Percentiles rank a stretch among this genome's conserved stretches.
These are phyloP conservation scores for Scrobipalpa costella DNA, from an alignment of 2,888 invertebrate genomes.

Conservation along the genomic window DNA sequence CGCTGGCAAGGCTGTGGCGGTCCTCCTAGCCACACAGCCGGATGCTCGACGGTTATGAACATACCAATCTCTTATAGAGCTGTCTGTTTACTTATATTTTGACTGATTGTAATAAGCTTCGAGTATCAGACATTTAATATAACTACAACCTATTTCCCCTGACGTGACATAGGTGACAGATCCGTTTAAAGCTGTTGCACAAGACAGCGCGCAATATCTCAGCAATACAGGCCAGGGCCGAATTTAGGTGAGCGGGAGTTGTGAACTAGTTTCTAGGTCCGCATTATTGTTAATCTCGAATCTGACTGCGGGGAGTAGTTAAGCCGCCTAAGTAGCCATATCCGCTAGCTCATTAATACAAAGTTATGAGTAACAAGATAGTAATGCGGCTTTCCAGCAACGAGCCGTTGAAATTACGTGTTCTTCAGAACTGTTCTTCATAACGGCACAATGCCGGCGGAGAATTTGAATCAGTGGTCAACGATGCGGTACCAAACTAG, in stretches of 20 bases:
- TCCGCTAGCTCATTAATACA: constrained; percentile 16
- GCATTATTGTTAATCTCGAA: constrained; percentile 8
- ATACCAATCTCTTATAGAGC: neutral
- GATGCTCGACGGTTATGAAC: constrained; percentile 10
- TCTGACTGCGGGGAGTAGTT: constrained; percentile 7
- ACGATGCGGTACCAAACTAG: constrained; percentile 29
- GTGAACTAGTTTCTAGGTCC: constrained; percentile 8
- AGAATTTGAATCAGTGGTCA: constrained; percentile 35
- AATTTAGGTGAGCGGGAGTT: constrained; percentile 14
- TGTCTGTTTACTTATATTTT: constrained; percentile 11
- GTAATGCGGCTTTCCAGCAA: constrained; percentile 24
- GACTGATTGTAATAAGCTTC: constrained; percentile 16
- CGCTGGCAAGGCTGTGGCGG: constrained; percentile 69
- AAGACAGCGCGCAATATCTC: constrained; percentile 13
- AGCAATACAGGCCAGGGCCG: constrained; percentile 13
- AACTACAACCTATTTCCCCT: constrained; percentile 11
- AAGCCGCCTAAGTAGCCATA: constrained; percentile 7
- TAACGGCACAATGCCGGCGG: constrained; percentile 35
- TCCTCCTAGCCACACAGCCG: constrained; percentile 36
- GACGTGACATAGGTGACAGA: constrained; percentile 15
- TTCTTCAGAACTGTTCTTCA: constrained; percentile 34
- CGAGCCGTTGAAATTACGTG: constrained; percentile 25
- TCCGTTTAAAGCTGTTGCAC: constrained; percentile 16
- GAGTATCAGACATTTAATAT: neutral
- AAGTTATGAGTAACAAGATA: constrained; percentile 19